These are phyloP conservation scores for Alcedo quadribrachys DNA, from an alignment of 2,797 vertebrate species.

Conservation along the genomic window DNA sequence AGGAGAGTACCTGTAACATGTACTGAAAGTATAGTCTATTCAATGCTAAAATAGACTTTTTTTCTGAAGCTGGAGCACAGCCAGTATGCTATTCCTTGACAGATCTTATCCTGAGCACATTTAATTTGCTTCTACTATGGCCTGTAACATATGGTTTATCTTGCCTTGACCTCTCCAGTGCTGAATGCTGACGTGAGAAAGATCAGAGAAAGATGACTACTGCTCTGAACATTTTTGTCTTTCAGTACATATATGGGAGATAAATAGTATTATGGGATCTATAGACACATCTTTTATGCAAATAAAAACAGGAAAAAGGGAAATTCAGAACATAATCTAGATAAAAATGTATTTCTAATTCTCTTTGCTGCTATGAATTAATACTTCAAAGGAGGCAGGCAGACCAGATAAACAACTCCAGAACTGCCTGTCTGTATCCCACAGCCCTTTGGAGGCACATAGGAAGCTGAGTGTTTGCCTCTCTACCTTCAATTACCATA, in stretches of 20 bases:
- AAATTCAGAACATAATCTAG: not conserved
- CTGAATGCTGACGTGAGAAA: not conserved
- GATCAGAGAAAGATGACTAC: not conserved
- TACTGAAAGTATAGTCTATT: not conserved
- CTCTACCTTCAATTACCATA: not conserved
- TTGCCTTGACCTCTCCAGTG: not conserved
- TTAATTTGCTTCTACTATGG: not conserved
- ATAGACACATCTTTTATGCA: not conserved
- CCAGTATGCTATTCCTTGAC: accelerated
- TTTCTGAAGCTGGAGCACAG: not conserved
- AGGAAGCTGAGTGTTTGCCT: not conserved
- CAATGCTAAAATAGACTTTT: not conserved
- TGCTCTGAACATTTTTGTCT: not conserved
- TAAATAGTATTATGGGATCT: not conserved
- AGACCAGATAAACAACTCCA: not conserved
- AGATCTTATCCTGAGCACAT: not conserved
- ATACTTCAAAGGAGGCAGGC: not conserved
- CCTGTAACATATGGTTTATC: not conserved
- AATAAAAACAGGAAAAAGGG: not conserved
- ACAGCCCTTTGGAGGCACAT: not conserved
- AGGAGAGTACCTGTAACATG: not conserved
- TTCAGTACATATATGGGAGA: not conserved
- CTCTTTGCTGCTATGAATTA: not conserved
- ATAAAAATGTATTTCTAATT: not conserved
- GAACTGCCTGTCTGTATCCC: not conserved